Percentiles rank a stretch among this genome's conserved stretches.
These are phyloP conservation scores for Coptodon bakossiorum DNA, from an alignment of 2,113 vertebrate species.

Conservation along the genomic window DNA sequence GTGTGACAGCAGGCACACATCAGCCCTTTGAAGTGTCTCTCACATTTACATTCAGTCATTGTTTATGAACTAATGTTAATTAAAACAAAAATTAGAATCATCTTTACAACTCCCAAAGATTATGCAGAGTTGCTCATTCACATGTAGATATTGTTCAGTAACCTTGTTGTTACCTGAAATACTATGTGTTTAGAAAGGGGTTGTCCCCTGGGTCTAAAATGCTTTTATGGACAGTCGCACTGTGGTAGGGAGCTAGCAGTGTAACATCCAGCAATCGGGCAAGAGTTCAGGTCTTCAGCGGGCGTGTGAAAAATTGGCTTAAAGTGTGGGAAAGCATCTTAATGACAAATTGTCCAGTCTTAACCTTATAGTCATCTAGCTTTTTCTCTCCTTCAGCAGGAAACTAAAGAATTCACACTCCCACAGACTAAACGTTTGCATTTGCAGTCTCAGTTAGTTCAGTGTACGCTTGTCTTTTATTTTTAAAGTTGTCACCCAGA, in stretches of 20 bases:
- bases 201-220: rapidly evolving
- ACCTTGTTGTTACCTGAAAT: neutral
- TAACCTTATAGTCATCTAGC: neutral
- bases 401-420: neutral
- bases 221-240: neutral
- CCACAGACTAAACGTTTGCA: neutral
- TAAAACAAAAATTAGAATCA: rapidly evolving
- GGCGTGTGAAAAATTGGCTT: neutral
- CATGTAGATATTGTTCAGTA: neutral
- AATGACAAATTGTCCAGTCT: neutral
- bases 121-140: neutral
- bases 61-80: neutral
- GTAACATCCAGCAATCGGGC: neutral
- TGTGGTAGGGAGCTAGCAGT: neutral
- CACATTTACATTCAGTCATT: neutral
- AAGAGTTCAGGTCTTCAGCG: neutral
- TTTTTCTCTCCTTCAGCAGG: neutral
- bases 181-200: neutral
- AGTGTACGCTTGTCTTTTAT: neutral
- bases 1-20: neutral
- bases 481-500: neutral
- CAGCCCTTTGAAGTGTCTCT: neutral
- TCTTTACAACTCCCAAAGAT: neutral
- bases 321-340: neutral
- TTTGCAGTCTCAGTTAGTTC: neutral